phyloP scores from a whole-genome alignment of 2,888 invertebrate genomes.

The Slavum lentiscoides region DNA sequence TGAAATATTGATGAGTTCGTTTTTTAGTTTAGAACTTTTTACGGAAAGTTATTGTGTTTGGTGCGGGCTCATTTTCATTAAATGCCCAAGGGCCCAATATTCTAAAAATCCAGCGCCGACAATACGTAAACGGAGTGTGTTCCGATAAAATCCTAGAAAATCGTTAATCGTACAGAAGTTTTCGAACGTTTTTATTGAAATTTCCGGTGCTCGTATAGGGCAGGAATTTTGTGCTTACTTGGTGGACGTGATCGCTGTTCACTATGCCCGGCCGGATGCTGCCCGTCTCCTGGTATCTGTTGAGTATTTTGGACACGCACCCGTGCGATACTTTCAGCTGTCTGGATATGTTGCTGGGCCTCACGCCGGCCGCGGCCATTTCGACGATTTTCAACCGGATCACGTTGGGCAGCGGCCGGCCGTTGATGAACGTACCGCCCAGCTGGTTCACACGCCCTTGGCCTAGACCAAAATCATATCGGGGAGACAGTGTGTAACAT shows the following conservation, averaged over 20 bases:
- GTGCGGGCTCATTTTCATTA: too few species aligned
- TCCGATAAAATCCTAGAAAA: too few species aligned
- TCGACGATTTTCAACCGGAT: constrained; percentile 92
- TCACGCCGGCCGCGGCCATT: constrained; percentile 88
- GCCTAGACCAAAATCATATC: constrained; percentile 63
- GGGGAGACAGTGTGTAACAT: too few species aligned
- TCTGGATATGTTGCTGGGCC: constrained; percentile 93
- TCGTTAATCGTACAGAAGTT: too few species aligned
- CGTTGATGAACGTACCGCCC: constrained; percentile 96
- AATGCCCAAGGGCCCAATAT: too few species aligned
- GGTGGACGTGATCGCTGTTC: constrained; percentile 89
- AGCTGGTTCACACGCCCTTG: constrained; percentile 95
- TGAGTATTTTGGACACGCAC: constrained; percentile 94
- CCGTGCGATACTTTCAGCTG: constrained; percentile 95
- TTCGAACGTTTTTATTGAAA: too few species aligned
- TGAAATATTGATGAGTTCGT: too few species aligned
- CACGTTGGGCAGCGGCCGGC: constrained; percentile 91
- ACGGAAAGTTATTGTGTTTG: too few species aligned
- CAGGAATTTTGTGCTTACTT: constrained; percentile 76
- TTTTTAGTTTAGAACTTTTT: too few species aligned
- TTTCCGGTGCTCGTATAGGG: too few species aligned
- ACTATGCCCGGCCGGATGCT: constrained; percentile 91
- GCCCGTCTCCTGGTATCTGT: constrained; percentile 91
- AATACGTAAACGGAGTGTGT: too few species aligned
- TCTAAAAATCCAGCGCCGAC: too few species aligned